Conservation (phyloP, 2,888 invertebrate genomes). For the Cotesia congregata region DNA sequence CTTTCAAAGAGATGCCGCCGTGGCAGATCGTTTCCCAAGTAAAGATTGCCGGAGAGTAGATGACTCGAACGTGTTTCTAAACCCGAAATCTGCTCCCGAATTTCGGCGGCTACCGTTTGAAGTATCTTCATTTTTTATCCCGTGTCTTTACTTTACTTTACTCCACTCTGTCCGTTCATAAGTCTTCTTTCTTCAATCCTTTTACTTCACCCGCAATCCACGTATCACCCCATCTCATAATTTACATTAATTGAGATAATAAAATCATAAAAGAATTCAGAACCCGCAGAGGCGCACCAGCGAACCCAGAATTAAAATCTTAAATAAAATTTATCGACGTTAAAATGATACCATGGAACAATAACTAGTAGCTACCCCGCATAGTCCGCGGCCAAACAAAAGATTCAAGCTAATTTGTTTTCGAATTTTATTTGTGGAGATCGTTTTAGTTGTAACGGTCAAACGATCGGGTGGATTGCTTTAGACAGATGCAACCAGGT, state of each 20-base stretch:
- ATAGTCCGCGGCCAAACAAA: no score
- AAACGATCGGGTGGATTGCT: constrained; percentile 28
- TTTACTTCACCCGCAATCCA: no score
- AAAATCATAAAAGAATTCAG: constrained; percentile 1
- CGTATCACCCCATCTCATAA: background rate
- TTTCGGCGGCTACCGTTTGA: constrained; percentile 27
- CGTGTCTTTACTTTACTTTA: background rate
- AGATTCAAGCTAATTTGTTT: background rate
- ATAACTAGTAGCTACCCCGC: no score
- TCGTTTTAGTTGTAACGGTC: constrained; percentile 15
- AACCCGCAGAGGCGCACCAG: background rate
- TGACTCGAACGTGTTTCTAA: constrained; percentile 27
- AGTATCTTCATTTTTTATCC: background rate
- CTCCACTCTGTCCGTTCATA: background rate
- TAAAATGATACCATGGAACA: no score
- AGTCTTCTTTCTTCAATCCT: no score
- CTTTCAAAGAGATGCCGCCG: constrained; percentile 25
- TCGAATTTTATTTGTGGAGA: background rate
- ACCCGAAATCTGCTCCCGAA: constrained; percentile 7
- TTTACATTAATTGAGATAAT: constrained; percentile 7
- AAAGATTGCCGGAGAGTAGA: background rate
- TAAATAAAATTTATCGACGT: background rate
- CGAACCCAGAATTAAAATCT: background rate
- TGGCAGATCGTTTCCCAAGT: constrained; percentile 7
- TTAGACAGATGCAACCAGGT: constrained; percentile 60